A percentile compares a stretch with the other conserved stretches of the same genome.
Conservation (phyloP, 2,888 invertebrate species). For the Drosophila limbata region DNA sequence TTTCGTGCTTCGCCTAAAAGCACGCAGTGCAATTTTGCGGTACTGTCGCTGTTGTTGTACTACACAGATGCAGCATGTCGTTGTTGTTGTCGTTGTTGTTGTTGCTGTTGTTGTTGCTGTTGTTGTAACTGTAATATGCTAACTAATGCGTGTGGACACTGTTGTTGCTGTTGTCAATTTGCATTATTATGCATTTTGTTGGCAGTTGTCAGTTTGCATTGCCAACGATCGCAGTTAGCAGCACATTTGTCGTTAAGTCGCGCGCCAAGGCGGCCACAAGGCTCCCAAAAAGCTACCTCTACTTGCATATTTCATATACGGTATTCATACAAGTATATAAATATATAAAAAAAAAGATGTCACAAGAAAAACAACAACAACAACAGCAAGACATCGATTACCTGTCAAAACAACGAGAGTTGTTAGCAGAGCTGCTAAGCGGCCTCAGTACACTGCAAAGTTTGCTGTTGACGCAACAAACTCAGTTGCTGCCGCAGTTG, state of each 20-base stretch:
- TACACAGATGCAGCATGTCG: neutral
- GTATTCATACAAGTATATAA: neutral
- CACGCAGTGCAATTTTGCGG: slow-evolving; percentile 24
- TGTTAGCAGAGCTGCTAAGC: slow-evolving; percentile 32
- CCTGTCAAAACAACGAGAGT: slow-evolving; percentile 24
- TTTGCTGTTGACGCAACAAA: slow-evolving; percentile 30
- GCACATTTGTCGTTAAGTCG: slow-evolving; percentile 43
- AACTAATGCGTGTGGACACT: slow-evolving; percentile 27
- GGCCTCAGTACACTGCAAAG: slow-evolving; percentile 33
- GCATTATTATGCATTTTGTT: slow-evolving; percentile 41
- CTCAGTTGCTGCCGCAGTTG: slow-evolving; percentile 17
- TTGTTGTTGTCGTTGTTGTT: slow-evolving; percentile 20
- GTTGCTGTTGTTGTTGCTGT: slow-evolving; percentile 23
- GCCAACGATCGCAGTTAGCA: slow-evolving; percentile 17
- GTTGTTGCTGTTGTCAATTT: slow-evolving; percentile 27
- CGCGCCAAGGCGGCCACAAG: slow-evolving; percentile 26
- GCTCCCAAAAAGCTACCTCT: neutral
- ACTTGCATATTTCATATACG: neutral
- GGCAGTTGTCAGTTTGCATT: slow-evolving; percentile 3
- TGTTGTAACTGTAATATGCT: slow-evolving; percentile 40
- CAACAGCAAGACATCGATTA: slow-evolving; percentile 11
- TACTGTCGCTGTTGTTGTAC: slow-evolving; percentile 8
- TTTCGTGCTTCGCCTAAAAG: slow-evolving; percentile 54
- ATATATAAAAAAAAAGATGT: slow-evolving; percentile 21
- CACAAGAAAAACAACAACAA: slow-evolving; percentile 10